phyloP scores from a whole-genome alignment of 2,113 vertebrate species.

The Cacatua alba region DNA sequence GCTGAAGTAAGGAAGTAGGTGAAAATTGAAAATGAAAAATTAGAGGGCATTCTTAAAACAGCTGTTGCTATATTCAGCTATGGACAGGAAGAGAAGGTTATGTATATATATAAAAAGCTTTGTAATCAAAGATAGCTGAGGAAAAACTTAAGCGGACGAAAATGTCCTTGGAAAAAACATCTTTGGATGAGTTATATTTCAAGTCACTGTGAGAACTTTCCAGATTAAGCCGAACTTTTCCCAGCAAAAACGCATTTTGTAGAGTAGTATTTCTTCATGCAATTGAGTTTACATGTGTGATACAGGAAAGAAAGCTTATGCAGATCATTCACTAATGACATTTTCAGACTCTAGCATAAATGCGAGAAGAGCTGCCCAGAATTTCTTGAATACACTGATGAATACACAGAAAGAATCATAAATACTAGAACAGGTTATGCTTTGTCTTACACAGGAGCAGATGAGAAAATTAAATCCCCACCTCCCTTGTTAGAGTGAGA shows the following conservation, averaged over 20 bases:
- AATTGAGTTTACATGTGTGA: slow-evolving; percentile 37
- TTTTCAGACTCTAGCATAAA: slow-evolving; percentile 48
- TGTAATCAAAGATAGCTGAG: not conserved
- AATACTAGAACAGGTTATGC: slow-evolving; percentile 27
- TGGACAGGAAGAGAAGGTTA: not conserved
- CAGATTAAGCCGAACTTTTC: not conserved
- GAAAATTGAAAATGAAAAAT: not conserved
- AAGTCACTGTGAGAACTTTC: slow-evolving; percentile 5
- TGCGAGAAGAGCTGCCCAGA: not conserved
- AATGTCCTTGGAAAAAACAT: not conserved
- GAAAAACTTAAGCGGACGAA: slow-evolving; percentile 19
- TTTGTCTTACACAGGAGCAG: slow-evolving; percentile 33
- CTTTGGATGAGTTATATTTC: not conserved
- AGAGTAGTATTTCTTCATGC: not conserved
- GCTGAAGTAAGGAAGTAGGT: not conserved
- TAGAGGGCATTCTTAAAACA: not conserved
- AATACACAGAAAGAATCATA: slow-evolving; percentile 13
- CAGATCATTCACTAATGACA: slow-evolving; percentile 14
- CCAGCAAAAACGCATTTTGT: not conserved
- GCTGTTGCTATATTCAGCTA: not conserved
- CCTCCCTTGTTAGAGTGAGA: not conserved
- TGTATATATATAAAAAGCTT: not conserved
- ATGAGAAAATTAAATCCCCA: slow-evolving; percentile 2
- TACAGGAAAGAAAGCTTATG: slow-evolving; percentile 25
- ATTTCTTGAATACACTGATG: slow-evolving; percentile 6